Conservation (phyloP, 1,140 invertebrate genomes). For the Pseudomyrmex cubaensis region DNA sequence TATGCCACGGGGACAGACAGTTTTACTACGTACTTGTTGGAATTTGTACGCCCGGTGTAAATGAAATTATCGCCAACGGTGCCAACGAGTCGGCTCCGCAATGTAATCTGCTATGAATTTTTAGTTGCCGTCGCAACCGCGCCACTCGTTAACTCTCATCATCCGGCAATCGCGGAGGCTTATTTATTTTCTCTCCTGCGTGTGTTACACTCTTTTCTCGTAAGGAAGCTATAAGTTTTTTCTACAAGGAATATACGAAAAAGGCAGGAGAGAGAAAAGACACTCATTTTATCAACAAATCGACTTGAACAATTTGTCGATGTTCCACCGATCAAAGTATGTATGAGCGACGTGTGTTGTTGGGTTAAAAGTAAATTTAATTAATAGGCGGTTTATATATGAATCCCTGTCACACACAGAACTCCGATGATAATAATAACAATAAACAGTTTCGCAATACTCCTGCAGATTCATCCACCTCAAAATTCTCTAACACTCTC, state of each 20-base stretch:
- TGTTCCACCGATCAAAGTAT: neutral
- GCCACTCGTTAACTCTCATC: conserved; percentile 20
- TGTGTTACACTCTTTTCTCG: neutral
- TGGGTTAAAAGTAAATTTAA: conserved; percentile 5
- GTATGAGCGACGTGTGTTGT: neutral
- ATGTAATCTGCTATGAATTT: conserved; percentile 30
- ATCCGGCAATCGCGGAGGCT: neutral
- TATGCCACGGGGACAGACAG: conserved; percentile 41
- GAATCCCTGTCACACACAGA: neutral
- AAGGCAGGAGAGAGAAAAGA: too few relatives aligned
- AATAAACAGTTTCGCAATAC: conserved; percentile 38
- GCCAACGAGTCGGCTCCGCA: neutral
- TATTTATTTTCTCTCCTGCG: neutral
- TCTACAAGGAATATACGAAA: neutral
- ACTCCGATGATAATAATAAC: conserved; percentile 5
- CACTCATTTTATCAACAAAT: too few relatives aligned
- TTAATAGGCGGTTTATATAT: neutral
- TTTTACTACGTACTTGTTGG: conserved; percentile 47
- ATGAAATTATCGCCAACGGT: conserved; percentile 37
- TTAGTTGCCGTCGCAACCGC: neutral
- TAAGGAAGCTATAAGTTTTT: neutral
- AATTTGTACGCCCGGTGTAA: conserved; percentile 45
- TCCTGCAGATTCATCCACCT: conserved; percentile 15
- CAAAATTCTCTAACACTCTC: conserved; percentile 45
- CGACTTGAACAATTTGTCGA: too few relatives aligned